Conservation (phyloP, 2,113 vertebrate species). For the Spea multiplicata region DNA sequence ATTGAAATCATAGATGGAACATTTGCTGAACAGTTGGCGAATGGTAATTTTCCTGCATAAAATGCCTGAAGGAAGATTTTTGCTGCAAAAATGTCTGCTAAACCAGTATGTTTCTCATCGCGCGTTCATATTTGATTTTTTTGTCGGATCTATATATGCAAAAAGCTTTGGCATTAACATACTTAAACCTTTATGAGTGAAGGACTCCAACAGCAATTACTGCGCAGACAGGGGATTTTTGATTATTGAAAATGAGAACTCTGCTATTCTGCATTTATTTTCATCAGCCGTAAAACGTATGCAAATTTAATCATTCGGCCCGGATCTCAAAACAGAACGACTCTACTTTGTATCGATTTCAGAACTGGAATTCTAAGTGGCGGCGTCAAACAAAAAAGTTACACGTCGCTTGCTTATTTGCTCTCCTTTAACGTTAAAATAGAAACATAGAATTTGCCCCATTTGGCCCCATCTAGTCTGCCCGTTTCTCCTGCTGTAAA, state of each 20-base stretch:
- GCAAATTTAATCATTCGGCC: constrained; percentile 28
- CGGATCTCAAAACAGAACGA: not conserved
- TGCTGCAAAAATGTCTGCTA: too few relatives aligned
- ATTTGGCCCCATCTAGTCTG: too few relatives aligned
- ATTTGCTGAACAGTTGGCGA: constrained; percentile 78
- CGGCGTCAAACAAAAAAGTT: not conserved
- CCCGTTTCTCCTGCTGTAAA: too few relatives aligned
- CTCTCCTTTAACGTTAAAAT: too few relatives aligned
- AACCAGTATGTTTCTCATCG: constrained; percentile 58
- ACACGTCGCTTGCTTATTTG: too few relatives aligned
- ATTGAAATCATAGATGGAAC: constrained; percentile 62
- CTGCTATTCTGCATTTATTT: constrained; percentile 5
- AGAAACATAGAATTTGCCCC: too few relatives aligned
- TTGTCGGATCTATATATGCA: constrained; percentile 25
- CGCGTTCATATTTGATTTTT: not conserved
- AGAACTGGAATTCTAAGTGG: not conserved
- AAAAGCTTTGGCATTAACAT: not conserved
- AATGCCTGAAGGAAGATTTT: constrained; percentile 66
- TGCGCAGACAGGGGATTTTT: constrained; percentile 1
- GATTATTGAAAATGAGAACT: constrained; percentile 20
- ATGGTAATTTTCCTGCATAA: constrained; percentile 74
- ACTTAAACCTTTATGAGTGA: constrained; percentile 7
- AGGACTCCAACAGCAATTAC: constrained; percentile 9
- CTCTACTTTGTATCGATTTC: not conserved
- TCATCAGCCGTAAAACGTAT: constrained; percentile 21